A percentile compares a stretch with the other conserved stretches of the same genome.
phyloP scores from a whole-genome alignment of 2,113 vertebrate genomes.

The Puffinus mauretanicus region DNA sequence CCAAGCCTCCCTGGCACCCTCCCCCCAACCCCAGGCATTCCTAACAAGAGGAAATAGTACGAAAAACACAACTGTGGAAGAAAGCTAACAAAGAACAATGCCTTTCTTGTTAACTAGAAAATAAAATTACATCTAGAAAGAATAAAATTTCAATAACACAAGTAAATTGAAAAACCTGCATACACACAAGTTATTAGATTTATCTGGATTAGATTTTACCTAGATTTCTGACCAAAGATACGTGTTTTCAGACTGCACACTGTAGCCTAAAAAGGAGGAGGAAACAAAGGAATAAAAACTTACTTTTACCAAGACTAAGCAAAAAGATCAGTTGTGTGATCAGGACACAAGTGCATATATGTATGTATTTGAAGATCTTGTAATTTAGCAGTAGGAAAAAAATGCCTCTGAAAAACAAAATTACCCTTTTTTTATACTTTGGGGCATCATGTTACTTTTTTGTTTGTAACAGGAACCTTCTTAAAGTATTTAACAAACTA shows the following conservation, averaged over 20 bases:
- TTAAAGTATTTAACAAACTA: background rate
- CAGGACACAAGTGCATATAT: background rate
- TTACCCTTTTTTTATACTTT: background rate
- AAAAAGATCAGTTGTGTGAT: background rate
- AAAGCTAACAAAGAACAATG: background rate
- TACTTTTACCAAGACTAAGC: background rate
- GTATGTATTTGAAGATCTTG: background rate
- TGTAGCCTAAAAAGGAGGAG: background rate
- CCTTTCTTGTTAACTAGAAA: background rate
- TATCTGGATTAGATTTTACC: background rate
- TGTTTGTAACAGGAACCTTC: background rate
- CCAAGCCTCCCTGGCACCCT: background rate
- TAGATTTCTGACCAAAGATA: background rate
- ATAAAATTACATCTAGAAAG: background rate
- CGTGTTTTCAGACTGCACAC: background rate
- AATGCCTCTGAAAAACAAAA: background rate
- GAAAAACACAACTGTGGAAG: background rate
- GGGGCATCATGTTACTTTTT: background rate
- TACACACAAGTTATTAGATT: background rate
- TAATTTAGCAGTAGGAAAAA: background rate
- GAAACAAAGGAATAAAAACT: background rate
- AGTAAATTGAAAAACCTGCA: background rate
- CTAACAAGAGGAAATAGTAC: background rate
- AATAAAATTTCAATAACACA: background rate
- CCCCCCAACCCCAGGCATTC: background rate